Evolutionary conservation across 2,888 invertebrate genomes (phyloP).

Genomic region (Bimastos eiseni): DNA sequence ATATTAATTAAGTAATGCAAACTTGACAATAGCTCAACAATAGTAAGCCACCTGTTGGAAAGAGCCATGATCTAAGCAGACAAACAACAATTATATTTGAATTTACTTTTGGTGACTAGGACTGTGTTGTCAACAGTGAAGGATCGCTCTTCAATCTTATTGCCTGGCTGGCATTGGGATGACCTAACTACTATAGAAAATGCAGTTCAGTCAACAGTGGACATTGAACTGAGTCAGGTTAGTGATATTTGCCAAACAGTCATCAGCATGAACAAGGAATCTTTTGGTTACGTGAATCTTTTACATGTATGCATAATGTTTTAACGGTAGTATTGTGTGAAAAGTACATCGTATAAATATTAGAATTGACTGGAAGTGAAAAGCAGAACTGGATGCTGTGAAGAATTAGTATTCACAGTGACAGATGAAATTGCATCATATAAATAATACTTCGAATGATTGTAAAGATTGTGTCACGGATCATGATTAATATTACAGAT

Average conservation of each 20-base stretch:
- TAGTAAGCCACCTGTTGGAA: not conserved
- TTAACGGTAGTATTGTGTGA: not conserved
- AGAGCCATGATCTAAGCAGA: not conserved
- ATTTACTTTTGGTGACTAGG: slow-evolving; percentile 44
- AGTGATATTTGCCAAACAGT: not conserved
- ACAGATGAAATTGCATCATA: not conserved
- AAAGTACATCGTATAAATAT: not conserved
- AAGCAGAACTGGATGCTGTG: not conserved
- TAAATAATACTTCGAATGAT: not conserved
- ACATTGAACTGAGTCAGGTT: slow-evolving; percentile 57
- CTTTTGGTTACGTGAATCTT: not conserved
- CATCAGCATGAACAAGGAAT: not conserved
- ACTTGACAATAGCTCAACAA: not conserved
- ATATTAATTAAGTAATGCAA: not conserved
- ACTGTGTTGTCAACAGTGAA: slow-evolving; percentile 51
- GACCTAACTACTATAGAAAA: slow-evolving; percentile 37
- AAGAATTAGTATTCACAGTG: not conserved
- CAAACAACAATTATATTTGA: not conserved
- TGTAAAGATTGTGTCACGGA: not conserved
- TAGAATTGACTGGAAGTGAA: not conserved
- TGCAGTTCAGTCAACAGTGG: slow-evolving; percentile 53
- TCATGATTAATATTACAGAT: not conserved
- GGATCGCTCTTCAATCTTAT: slow-evolving; percentile 49
- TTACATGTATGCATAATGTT: not conserved
- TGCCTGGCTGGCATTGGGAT: slow-evolving; percentile 52